Percentiles rank a stretch among this genome's conserved stretches.
phyloP scores from a whole-genome alignment of 2,113 vertebrate species.

The Naja naja region DNA sequence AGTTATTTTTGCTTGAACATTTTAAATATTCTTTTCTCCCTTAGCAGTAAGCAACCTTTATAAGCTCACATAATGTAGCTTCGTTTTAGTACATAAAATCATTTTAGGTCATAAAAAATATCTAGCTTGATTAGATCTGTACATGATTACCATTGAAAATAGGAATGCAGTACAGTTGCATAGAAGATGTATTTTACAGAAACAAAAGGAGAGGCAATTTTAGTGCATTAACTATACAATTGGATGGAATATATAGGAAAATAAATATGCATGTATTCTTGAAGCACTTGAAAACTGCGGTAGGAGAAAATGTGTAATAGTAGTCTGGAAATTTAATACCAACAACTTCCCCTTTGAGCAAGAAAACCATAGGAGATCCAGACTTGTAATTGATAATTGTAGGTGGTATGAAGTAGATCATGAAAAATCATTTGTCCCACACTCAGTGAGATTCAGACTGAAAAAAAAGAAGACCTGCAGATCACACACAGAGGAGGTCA shows the following conservation, averaged over 20 bases:
- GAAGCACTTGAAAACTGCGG: background rate
- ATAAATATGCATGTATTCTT: slow-evolving; percentile 32
- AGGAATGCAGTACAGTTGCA: slow-evolving; percentile 35
- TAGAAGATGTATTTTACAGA: slow-evolving; percentile 35
- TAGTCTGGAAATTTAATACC: background rate
- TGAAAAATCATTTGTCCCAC: background rate
- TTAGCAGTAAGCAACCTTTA: background rate
- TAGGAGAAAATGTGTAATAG: background rate
- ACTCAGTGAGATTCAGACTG: background rate
- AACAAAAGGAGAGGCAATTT: slow-evolving; percentile 21
- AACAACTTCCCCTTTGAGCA: slow-evolving; percentile 20
- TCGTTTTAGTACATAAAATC: background rate
- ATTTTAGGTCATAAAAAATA: slow-evolving; percentile 35
- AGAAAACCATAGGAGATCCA: background rate
- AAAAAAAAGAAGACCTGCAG: background rate
- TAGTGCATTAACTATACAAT: slow-evolving; percentile 19
- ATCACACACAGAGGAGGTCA: background rate
- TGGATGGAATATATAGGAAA: slow-evolving; percentile 11
- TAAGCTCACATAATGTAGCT: slow-evolving; percentile 36
- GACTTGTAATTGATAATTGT: background rate
- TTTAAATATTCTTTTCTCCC: slow-evolving; percentile 18
- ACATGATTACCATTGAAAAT: slow-evolving; percentile 21
- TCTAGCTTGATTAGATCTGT: slow-evolving; percentile 53
- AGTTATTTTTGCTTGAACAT: slow-evolving; percentile 2
- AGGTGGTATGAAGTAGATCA: background rate